A percentile compares a stretch with the other conserved stretches of the same genome.
phyloP scores from a whole-genome alignment of 1,140 invertebrate species.

The Ruditapes philippinarum region DNA sequence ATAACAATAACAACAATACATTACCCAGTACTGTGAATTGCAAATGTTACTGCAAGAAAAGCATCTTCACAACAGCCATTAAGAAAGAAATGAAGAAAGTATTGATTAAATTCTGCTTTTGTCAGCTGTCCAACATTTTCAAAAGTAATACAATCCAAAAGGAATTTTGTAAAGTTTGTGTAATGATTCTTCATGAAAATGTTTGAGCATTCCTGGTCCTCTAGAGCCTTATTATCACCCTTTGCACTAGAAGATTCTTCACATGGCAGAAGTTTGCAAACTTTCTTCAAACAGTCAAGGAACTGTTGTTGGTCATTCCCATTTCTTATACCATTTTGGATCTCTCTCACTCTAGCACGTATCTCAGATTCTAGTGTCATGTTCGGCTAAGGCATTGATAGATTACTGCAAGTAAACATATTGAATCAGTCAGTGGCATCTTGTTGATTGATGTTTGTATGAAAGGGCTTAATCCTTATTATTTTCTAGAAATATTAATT shows the following conservation, averaged over 20 bases:
- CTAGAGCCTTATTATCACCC: neutral
- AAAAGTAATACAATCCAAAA: constrained; percentile 27
- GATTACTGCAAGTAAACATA: too few relatives aligned
- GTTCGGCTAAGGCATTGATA: too few relatives aligned
- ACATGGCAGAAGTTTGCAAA: constrained; percentile 9
- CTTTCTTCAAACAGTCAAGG: neutral
- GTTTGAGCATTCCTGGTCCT: neutral
- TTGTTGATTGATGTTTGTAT: too few relatives aligned
- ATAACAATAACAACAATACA: too few relatives aligned
- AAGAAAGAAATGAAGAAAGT: constrained; percentile 57
- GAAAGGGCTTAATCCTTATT: too few relatives aligned
- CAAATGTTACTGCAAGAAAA: constrained; percentile 38
- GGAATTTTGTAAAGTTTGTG: constrained; percentile 23
- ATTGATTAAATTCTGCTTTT: constrained; percentile 42
- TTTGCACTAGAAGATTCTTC: neutral
- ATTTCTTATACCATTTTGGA: constrained; percentile 36
- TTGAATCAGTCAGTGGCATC: too few relatives aligned
- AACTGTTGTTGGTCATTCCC: neutral
- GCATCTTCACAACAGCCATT: constrained; percentile 43
- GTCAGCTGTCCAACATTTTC: constrained; percentile 43
- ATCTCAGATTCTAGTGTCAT: constrained; percentile 22
- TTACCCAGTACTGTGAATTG: constrained; percentile 41
- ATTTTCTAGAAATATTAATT: too few relatives aligned
- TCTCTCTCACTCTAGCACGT: neutral
- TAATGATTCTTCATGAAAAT: constrained; percentile 62